phyloP scores from a whole-genome alignment of 2,888 invertebrate genomes.

The Alsophila aescularia region DNA sequence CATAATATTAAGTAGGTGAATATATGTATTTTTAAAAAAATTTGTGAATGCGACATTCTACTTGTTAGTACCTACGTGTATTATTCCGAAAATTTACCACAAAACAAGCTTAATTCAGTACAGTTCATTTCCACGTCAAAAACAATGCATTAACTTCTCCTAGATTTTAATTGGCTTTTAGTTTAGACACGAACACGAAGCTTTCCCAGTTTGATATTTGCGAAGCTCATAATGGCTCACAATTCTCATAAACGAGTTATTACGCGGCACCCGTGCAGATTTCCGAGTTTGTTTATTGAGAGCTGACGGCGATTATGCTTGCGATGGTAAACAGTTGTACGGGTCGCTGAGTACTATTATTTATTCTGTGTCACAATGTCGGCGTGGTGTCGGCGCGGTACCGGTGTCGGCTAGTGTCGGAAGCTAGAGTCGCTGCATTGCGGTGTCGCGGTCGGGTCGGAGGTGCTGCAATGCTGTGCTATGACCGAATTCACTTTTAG shows the following conservation, averaged over 20 bases:
- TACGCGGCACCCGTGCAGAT: constrained; percentile 34
- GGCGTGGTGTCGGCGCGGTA: constrained; percentile 67
- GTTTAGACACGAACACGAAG: constrained; percentile 33
- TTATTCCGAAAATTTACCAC: constrained; percentile 2
- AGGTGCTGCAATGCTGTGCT: constrained; percentile 71
- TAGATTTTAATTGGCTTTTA: constrained; percentile 31
- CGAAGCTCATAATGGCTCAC: constrained; percentile 33
- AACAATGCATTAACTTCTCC: constrained; percentile 20
- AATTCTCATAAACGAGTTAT: constrained; percentile 42
- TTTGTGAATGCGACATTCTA: no score
- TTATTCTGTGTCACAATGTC: no score
- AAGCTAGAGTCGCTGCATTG: constrained; percentile 63
- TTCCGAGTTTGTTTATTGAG: constrained; percentile 46
- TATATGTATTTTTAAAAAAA: no score
- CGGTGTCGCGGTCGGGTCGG: constrained; percentile 57
- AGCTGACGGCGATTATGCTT: constrained; percentile 54
- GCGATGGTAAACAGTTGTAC: constrained; percentile 63
- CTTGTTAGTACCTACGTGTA: neutral
- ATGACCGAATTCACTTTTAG: constrained; percentile 24
- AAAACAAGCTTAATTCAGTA: constrained; percentile 6
- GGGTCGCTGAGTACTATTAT: no score
- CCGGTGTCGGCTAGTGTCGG: constrained; percentile 48
- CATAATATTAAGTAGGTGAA: no score
- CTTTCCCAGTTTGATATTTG: constrained; percentile 38
- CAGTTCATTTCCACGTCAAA: constrained; percentile 17